phyloP scores from a whole-genome alignment of 2,888 invertebrate species.

The Mamestra brassicae region DNA sequence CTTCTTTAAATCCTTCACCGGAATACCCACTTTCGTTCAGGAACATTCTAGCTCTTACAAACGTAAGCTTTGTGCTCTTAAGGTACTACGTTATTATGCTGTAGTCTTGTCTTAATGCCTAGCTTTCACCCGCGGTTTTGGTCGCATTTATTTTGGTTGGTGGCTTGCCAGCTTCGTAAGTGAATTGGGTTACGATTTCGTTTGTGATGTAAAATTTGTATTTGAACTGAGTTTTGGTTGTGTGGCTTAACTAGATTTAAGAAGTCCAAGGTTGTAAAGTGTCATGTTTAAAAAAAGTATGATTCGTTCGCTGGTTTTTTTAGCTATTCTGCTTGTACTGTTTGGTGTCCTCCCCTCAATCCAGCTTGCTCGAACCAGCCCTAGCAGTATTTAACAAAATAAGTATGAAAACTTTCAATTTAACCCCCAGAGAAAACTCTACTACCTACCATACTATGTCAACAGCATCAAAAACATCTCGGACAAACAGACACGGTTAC shows the following conservation, averaged over 20 bases:
- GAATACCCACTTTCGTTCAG: slow-evolving; percentile 50
- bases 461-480: slow-evolving; percentile 21
- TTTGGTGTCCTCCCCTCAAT: too few relatives aligned
- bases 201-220: background rate
- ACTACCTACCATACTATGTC: background rate
- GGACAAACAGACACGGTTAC: slow-evolving; percentile 36
- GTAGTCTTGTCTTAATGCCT: slow-evolving; percentile 32
- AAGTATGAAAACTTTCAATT: background rate
- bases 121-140: slow-evolving; percentile 32
- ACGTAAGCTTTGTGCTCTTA: slow-evolving; percentile 33
- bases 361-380: too few relatives aligned
- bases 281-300: too few relatives aligned
- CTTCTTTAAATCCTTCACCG: slow-evolving; percentile 52
- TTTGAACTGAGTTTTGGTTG: background rate
- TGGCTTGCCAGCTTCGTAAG: slow-evolving; percentile 13
- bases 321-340: too few relatives aligned
- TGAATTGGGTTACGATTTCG: background rate
- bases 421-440: background rate
- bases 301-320: too few relatives aligned
- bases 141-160: slow-evolving; percentile 29
- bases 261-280: too few relatives aligned
- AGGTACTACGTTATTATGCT: slow-evolving; percentile 29
- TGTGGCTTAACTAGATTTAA: too few relatives aligned
- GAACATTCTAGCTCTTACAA: slow-evolving; percentile 29
- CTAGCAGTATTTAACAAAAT: background rate